phyloP scores from a whole-genome alignment of 2,113 vertebrate genomes.

The Corydoras maculifer region DNA sequence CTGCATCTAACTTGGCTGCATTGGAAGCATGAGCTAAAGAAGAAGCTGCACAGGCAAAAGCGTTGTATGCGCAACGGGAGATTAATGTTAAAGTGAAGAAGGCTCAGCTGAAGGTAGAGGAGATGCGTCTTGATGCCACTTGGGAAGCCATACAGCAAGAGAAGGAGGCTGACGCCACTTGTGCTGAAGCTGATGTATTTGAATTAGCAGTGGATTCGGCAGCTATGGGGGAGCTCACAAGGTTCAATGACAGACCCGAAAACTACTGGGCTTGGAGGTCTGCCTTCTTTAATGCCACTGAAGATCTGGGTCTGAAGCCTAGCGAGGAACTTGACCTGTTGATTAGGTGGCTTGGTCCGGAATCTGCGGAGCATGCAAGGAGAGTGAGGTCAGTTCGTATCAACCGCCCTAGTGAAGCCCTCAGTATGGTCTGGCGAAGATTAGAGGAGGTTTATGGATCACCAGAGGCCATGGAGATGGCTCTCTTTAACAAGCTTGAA shows the following conservation, averaged over 20 bases:
- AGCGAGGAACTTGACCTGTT: background rate
- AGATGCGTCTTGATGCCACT: too few relatives aligned
- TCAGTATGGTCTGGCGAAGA: too few relatives aligned
- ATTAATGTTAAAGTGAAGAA: too few relatives aligned
- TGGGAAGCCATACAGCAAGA: background rate
- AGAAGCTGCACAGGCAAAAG: too few relatives aligned
- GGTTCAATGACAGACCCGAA: background rate
- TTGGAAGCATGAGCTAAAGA: too few relatives aligned
- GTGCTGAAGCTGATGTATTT: background rate
- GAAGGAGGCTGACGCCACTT: background rate
- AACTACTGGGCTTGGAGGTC: conserved; percentile 12
- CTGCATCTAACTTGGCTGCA: too few relatives aligned
- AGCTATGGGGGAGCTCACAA: background rate
- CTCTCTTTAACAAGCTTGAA: too few relatives aligned
- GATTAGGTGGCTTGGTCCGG: conserved; percentile 18
- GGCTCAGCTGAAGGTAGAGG: too few relatives aligned
- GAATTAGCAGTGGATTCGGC: background rate
- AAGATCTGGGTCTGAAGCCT: conserved; percentile 19
- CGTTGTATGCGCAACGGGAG: too few relatives aligned
- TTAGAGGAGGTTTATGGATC: too few relatives aligned
- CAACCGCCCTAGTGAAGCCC: background rate
- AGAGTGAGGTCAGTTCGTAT: conserved; percentile 14
- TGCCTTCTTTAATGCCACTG: conserved; percentile 17
- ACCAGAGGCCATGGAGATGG: too few relatives aligned
- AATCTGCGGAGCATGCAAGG: conserved; percentile 22